A percentile compares a stretch with the other conserved stretches of the same genome.
These are phyloP conservation scores for Melanophora roralis DNA, from an alignment of 2,888 invertebrate species.

Conservation along the genomic window DNA sequence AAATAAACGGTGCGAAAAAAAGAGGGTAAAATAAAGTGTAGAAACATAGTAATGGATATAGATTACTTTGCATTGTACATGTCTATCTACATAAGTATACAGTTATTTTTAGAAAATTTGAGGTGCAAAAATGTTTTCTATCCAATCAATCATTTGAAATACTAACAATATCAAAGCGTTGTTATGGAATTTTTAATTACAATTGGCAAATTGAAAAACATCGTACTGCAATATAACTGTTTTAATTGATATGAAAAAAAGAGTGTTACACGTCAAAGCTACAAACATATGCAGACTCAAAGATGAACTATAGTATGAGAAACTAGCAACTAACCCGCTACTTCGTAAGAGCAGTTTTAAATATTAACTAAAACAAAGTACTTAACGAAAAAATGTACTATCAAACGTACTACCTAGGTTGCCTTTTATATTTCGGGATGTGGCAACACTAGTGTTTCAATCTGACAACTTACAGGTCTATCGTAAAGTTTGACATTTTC, in stretches of 20 bases:
- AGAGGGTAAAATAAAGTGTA: background rate
- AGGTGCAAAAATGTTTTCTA: constrained; percentile 7
- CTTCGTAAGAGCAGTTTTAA: no score
- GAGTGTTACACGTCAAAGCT: no score
- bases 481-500: no score
- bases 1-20: background rate
- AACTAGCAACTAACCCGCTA: no score
- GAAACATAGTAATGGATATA: constrained; percentile 30
- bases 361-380: no score
- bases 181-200: background rate
- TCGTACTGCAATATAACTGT: background rate
- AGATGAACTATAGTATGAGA: no score
- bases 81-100: background rate
- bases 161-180: background rate
- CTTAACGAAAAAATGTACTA: no score
- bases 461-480: no score
- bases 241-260: background rate
- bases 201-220: background rate
- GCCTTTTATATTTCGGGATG: no score
- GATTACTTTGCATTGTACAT: constrained; percentile 27
- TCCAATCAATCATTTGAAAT: constrained; percentile 37
- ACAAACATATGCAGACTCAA: no score
- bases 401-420: no score
- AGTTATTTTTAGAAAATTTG: constrained; percentile 19
- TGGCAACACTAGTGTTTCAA: no score